A percentile compares a stretch with the other conserved stretches of the same genome.
Evolutionary conservation across 2,113 vertebrate genomes (phyloP).

Genomic region (Ceyx margarethae): DNA sequence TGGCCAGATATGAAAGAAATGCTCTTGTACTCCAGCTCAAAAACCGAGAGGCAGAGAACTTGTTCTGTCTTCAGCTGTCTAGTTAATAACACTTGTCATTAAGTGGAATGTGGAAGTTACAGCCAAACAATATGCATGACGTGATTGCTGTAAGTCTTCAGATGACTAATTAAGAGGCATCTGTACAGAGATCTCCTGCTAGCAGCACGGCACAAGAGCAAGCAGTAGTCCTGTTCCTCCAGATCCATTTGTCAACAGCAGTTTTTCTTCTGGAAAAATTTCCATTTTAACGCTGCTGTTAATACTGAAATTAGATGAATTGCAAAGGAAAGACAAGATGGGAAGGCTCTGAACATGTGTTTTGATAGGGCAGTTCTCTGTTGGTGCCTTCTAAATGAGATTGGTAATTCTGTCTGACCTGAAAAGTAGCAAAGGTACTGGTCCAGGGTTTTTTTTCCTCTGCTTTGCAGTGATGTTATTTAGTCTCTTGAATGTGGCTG

Average conservation of each 20-base stretch:
- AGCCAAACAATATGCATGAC: constrained; percentile 61
- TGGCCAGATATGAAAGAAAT: constrained; percentile 27
- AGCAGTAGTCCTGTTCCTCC: constrained; percentile 31
- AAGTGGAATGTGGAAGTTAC: constrained; percentile 60
- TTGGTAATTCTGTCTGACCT: constrained; percentile 26
- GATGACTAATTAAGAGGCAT: constrained; percentile 70
- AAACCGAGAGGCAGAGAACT: constrained; percentile 31
- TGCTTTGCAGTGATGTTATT: neutral
- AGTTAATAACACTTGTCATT: constrained; percentile 68
- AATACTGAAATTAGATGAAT: neutral
- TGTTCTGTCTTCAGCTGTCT: constrained; percentile 66
- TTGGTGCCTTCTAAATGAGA: constrained; percentile 11
- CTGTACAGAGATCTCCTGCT: constrained; percentile 56
- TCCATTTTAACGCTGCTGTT: neutral
- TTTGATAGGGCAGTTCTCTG: constrained; percentile 39
- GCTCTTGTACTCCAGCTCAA: constrained; percentile 44
- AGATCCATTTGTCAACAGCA: constrained; percentile 43
- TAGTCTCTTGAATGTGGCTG: neutral
- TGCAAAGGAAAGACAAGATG: neutral
- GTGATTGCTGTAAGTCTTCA: constrained; percentile 48
- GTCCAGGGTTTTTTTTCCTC: neutral
- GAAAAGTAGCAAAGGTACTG: neutral
- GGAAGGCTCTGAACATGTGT: constrained; percentile 1
- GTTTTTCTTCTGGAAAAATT: constrained; percentile 23
- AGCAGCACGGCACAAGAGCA: constrained; percentile 33